Percentiles rank a stretch among this genome's conserved stretches.
Conservation (phyloP, 2,113 vertebrate genomes). For the Saguinus midas region DNA sequence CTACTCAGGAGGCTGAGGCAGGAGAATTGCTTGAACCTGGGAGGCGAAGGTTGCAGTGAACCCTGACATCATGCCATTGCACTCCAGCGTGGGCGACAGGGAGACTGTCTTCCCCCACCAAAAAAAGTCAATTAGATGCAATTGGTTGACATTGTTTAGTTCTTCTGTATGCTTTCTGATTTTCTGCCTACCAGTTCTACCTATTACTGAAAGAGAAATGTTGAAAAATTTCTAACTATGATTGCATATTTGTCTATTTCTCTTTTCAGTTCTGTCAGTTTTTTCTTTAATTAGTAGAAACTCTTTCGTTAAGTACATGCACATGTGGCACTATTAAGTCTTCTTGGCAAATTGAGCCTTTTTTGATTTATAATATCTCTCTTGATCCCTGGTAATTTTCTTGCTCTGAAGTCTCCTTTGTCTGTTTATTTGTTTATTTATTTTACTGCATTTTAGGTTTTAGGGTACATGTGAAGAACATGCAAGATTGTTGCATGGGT, state of each 20-base stretch:
- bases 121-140: slow-evolving; percentile 13
- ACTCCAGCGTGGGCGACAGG: no score
- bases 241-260: slow-evolving; percentile 42
- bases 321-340: not conserved
- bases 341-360: slow-evolving; percentile 53
- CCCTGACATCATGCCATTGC: no score
- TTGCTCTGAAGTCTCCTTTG: slow-evolving; percentile 39
- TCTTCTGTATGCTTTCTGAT: slow-evolving; percentile 17
- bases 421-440: not conserved
- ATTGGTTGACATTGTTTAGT: slow-evolving; percentile 44
- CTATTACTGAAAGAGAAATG: not conserved
- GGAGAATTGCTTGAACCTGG: no score
- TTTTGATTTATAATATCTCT: not conserved
- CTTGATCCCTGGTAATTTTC: slow-evolving; percentile 40
- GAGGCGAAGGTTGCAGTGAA: no score
- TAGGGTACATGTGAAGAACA: no score
- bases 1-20: no score
- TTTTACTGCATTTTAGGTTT: no score
- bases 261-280: slow-evolving; percentile 48
- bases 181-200: slow-evolving; percentile 32
- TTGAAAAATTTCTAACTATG: slow-evolving; percentile 47
- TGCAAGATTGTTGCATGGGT: no score
- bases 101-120: no score
- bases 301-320: slow-evolving; percentile 37
- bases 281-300: slow-evolving; percentile 43